Evolutionary conservation across 2,113 vertebrate species (phyloP).

Genomic region (Odocoileus virginianus): DNA sequence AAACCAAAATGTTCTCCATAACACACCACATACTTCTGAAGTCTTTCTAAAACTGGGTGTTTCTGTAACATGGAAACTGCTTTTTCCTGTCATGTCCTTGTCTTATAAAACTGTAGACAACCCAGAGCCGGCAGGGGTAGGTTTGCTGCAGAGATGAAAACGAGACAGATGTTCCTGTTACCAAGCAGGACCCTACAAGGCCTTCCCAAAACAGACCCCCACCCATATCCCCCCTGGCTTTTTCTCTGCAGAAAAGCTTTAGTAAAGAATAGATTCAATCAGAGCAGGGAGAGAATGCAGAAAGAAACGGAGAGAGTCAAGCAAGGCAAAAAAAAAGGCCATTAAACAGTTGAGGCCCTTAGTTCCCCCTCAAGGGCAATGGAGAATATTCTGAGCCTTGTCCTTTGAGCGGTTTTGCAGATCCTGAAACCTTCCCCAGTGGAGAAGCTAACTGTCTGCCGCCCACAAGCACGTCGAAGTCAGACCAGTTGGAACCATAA

Average conservation of each 20-base stretch:
- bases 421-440: background rate
- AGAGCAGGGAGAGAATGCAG: background rate
- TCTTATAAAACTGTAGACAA: constrained; percentile 35
- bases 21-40: background rate
- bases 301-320: background rate
- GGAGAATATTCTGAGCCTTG: background rate
- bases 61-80: background rate
- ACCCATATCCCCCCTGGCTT: background rate
- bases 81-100: background rate
- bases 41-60: constrained; percentile 32
- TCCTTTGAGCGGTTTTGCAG: background rate
- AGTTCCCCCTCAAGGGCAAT: no score
- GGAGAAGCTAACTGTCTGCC: background rate
- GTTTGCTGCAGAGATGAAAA: constrained; percentile 3
- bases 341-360: background rate
- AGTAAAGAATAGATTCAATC: background rate
- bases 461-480: background rate
- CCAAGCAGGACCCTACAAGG: background rate
- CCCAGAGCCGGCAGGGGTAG: background rate
- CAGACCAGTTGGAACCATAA: background rate
- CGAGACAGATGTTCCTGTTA: constrained; percentile 26
- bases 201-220: background rate
- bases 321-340: background rate
- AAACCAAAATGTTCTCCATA: background rate
- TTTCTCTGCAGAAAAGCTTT: background rate